A percentile compares a stretch with the other conserved stretches of the same genome.
Evolutionary conservation across 2,888 invertebrate genomes (phyloP).

Genomic region (Globia sparganii): DNA sequence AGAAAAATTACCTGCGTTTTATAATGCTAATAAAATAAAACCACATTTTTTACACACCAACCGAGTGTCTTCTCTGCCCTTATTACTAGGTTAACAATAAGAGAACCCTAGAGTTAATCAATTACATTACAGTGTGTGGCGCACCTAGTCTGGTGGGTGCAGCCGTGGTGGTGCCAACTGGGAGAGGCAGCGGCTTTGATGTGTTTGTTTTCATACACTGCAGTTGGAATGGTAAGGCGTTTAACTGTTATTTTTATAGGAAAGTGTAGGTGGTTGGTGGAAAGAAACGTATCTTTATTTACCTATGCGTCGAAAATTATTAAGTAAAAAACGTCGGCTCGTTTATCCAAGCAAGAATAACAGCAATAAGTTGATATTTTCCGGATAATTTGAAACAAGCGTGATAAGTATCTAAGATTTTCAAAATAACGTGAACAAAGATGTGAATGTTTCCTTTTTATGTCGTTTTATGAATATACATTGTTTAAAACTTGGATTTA

Average conservation of each 20-base stretch:
- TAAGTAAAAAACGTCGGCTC: background rate
- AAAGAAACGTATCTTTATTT: background rate
- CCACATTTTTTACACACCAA: background rate
- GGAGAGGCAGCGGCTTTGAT: conserved; percentile 49
- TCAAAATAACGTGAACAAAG: background rate
- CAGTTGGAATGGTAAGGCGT: background rate
- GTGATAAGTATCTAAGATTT: background rate
- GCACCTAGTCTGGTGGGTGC: conserved; percentile 51
- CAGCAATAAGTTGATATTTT: background rate
- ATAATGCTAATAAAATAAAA: background rate
- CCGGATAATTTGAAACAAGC: background rate
- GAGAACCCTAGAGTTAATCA: conserved; percentile 53
- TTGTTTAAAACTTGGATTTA: background rate
- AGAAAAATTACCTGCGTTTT: background rate
- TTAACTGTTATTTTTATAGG: background rate
- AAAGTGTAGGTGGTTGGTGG: background rate
- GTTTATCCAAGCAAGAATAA: background rate
- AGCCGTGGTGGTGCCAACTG: conserved; percentile 36
- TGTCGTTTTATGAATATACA: background rate
- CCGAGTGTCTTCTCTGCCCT: conserved; percentile 12
- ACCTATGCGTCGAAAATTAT: background rate
- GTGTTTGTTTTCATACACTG: conserved; percentile 11
- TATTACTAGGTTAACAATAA: conserved; percentile 40
- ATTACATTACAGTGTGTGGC: conserved; percentile 52
- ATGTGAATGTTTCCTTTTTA: background rate